A percentile compares a stretch with the other conserved stretches of the same genome.
Evolutionary conservation across 2,797 vertebrate genomes (phyloP).

Genomic region (Scolopax rusticola): DNA sequence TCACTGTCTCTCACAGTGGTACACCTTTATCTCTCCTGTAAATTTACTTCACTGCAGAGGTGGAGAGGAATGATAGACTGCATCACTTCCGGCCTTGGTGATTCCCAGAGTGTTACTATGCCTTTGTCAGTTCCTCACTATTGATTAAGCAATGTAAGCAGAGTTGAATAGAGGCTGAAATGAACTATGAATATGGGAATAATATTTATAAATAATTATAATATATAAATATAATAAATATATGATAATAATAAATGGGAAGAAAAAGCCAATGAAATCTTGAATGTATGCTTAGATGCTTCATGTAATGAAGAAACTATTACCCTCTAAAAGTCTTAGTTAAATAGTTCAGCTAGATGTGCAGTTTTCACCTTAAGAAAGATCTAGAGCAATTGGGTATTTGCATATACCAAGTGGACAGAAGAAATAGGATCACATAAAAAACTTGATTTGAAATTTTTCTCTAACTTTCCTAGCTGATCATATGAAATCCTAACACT

Average conservation of each 20-base stretch:
- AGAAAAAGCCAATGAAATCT: not conserved
- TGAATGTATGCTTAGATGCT: not conserved
- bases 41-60: not conserved
- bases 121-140: not conserved
- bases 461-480: not conserved
- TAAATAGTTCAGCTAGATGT: not conserved
- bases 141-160: not conserved
- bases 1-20: not conserved
- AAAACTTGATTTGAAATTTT: not conserved
- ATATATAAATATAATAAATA: no score
- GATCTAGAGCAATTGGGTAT: not conserved
- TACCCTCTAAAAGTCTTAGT: not conserved
- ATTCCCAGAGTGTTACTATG: not conserved
- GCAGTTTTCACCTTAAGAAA: not conserved
- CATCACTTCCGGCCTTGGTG: not conserved
- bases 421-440: not conserved
- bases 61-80: not conserved
- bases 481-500: not conserved
- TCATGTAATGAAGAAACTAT: not conserved
- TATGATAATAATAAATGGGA: not conserved
- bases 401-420: not conserved
- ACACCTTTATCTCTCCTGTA: not conserved
- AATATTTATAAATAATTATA: no score
- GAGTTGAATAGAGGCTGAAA: not conserved
- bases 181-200: not conserved